Base-by-base conservation (phyloP, 1,140 invertebrate genomes). In the Hydropsyche tenuis region DNA sequence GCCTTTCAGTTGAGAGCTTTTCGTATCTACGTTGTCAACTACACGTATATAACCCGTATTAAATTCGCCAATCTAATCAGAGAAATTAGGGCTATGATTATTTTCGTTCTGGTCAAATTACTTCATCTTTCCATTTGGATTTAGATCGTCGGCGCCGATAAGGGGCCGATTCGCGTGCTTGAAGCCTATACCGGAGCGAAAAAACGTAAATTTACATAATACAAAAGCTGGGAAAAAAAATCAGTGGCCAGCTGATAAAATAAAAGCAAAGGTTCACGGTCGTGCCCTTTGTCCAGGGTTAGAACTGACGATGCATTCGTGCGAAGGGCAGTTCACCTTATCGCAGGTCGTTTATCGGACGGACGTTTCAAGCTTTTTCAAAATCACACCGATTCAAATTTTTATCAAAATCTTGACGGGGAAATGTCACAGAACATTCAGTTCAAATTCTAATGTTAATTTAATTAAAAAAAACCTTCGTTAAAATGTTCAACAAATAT, bases 51-150 rank as follows among this genome's bases (percentile, higher is more conserved):
- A n/a, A n/a, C n/a, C n/a, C n/a, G 30, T 37, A 9, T 37, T 37
- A 37, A 9, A 37, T 9, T 37, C 30, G 30, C 3, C 30, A 37
- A 37, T 37, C 30, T 37, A 37, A 37, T 37, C 30, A 37, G 30
- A 37, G 9, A 37, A 37, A 37, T 37, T 37, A 37, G 30, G 30
- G 9, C 30, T 9, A 9, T 37, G 30, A 37, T 60, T 60, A 60
- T 60, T 60, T 60, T 60, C 20, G 56, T 9, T 7, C 23, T 22
- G 56, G 56, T 60, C 56, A 23, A 25, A 60, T 60, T 60, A 60
- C 56, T 22, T 23, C 56, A 60, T 60, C 23, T 60, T 60, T 60
- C 56, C 56, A 60, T 60, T 37, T 37, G 30, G 30, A 37, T 37
- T 37, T 60, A 60, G 56, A 60, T 60, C 22, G 56, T 22, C 22